Conservation (phyloP, 2,113 vertebrate species). For the Bufo bufo region DNA sequence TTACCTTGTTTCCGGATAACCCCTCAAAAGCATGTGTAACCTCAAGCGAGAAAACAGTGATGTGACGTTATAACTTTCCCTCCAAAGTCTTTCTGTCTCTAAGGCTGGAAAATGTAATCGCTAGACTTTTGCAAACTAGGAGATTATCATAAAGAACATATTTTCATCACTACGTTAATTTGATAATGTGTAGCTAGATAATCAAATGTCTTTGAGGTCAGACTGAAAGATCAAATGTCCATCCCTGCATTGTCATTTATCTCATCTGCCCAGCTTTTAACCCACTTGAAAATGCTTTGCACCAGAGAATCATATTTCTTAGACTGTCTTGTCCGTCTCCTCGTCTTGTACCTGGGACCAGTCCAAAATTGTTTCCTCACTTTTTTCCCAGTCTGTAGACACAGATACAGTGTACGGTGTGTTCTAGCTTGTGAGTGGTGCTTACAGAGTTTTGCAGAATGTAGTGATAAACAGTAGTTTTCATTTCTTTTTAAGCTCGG, state of each 20-base stretch:
- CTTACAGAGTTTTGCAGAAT: too few relatives aligned
- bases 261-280: background rate
- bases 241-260: constrained; percentile 6
- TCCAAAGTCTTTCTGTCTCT: too few relatives aligned
- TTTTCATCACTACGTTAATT: background rate
- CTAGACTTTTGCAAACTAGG: background rate
- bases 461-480: too few relatives aligned
- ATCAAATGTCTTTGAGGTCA: background rate
- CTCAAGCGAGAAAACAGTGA: too few relatives aligned
- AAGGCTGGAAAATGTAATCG: background rate
- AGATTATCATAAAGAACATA: constrained; percentile 12
- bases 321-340: background rate
- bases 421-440: too few relatives aligned
- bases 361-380: background rate
- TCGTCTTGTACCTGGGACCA: background rate
- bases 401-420: background rate
- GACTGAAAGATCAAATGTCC: background rate
- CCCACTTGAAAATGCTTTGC: constrained; percentile 39
- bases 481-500: too few relatives aligned
- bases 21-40: too few relatives aligned
- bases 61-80: too few relatives aligned
- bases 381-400: background rate
- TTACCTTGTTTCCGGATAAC: too few relatives aligned
- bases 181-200: background rate
- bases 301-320: constrained; percentile 11